Conservation (phyloP, 2,113 vertebrate species). For the Illadopsis cleaveri region DNA sequence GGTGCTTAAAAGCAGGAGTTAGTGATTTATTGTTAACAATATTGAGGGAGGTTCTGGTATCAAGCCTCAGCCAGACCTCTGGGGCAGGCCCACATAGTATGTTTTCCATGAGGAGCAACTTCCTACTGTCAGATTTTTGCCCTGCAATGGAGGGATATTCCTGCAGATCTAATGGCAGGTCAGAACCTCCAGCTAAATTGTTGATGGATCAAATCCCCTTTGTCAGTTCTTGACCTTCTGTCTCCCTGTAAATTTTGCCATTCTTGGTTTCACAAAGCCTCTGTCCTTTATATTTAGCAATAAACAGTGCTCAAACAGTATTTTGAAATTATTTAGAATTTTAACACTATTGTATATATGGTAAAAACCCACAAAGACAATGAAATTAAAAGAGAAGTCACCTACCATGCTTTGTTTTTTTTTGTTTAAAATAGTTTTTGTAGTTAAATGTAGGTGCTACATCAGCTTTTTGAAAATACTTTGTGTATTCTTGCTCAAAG, state of each 20-base stretch:
- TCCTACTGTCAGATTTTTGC: not conserved
- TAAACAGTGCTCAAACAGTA: not conserved
- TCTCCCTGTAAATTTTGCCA: not conserved
- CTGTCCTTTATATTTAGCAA: not conserved
- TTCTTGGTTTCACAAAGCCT: not conserved
- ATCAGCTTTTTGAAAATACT: not conserved
- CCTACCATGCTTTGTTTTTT: not conserved
- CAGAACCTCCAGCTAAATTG: conserved; percentile 2
- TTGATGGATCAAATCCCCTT: not conserved
- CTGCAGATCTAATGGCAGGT: not conserved
- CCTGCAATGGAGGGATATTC: not conserved
- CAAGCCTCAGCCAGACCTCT: not conserved
- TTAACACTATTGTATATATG: not conserved
- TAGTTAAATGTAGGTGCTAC: not conserved
- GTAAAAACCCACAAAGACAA: not conserved
- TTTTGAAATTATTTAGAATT: not conserved
- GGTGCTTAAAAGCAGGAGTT: not conserved
- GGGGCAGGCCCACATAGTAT: not conserved
- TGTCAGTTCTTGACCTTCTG: not conserved
- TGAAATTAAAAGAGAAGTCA: not conserved
- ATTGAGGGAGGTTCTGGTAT: not conserved
- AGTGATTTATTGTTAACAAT: not conserved
- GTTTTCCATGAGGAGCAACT: not conserved
- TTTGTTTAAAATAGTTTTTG: not conserved
- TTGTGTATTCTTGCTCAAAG: not conserved